Base-by-base conservation (phyloP, 2,888 invertebrate genomes). In the Amphiduros pacificus region DNA sequence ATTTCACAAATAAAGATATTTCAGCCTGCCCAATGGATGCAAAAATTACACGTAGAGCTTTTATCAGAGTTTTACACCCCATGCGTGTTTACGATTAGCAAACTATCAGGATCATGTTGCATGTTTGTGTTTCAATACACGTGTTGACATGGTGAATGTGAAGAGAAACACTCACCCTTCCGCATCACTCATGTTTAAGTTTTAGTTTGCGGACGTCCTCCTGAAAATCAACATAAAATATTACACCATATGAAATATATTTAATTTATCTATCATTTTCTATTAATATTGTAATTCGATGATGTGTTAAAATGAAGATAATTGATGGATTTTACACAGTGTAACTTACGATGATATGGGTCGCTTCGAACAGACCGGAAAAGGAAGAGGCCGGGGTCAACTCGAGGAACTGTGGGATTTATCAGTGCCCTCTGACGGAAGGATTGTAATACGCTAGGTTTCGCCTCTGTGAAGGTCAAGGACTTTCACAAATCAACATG, bases 141-240 rank as follows among this genome's bases (percentile, higher is more conserved):
- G 5, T 48, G 49, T n/a, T 14, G 49, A 9, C 9, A 20, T n/a
- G 26, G 54, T 32, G 4, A 40, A 26, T 11, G 36, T 31, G 26
- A 24, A 11, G 26, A 40, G 32, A 55, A 40, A 32, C 44, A 61
- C 64, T 20, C 28, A 64, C 64, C 64, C 64, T 64, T 64, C 64
- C 64, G 64, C 61, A 58, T 64, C 64, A 60, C 60, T 56, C 64
- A 64, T 64, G 61, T 2, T n/a, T n/a, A n/a, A n/a, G n/a, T n/a
- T 40, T 62, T 62, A 36, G 9, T 44, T 51, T 51, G 56, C 64
- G 60, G 64, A 64, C 64, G 64, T 64, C 64, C 64, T 64, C 56
- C 64, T 64, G 61, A 14, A 61, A 64, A 55, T 22, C 4, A 44
- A 32, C 31, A 59, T 14, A 50, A 51, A 41, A 53, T 4, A 41